phyloP scores from a whole-genome alignment of 2,113 vertebrate species.

The Clarias magur region DNA sequence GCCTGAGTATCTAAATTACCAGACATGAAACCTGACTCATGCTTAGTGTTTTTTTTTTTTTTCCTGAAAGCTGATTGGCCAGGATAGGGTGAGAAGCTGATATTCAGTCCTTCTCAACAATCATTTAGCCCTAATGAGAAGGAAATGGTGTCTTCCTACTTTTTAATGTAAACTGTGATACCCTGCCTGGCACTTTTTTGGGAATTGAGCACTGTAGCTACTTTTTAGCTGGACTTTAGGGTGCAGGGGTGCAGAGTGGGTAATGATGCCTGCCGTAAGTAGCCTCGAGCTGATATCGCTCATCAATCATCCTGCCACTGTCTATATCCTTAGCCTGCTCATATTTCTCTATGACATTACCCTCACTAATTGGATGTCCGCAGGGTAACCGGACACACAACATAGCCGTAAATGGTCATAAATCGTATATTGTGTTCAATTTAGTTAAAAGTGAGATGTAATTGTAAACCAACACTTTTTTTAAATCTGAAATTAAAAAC shows the following conservation, averaged over 20 bases:
- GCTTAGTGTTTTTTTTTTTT: constrained; percentile 45
- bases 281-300: constrained; percentile 41
- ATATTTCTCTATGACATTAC: constrained; percentile 59
- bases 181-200: constrained; percentile 20
- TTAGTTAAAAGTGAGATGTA: constrained; percentile 1
- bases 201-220: constrained; percentile 48
- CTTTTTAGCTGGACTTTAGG: constrained; percentile 47
- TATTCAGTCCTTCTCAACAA: constrained; percentile 51
- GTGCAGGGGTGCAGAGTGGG: constrained; percentile 17
- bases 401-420: constrained; percentile 30
- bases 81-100: constrained; percentile 49
- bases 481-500: background rate
- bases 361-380: constrained; percentile 59
- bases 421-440: background rate
- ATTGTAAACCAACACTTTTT: background rate
- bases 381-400: constrained; percentile 46
- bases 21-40: constrained; percentile 45
- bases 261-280: constrained; percentile 50
- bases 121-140: constrained; percentile 50
- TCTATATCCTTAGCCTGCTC: constrained; percentile 50
- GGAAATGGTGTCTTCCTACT: constrained; percentile 1
- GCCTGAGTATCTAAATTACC: background rate
- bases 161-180: constrained; percentile 36
- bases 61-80: constrained; percentile 35
- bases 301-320: constrained; percentile 62